These are phyloP conservation scores for Hirudinaria manillensis DNA, from an alignment of 2,888 invertebrate genomes.

Conservation along the genomic window DNA sequence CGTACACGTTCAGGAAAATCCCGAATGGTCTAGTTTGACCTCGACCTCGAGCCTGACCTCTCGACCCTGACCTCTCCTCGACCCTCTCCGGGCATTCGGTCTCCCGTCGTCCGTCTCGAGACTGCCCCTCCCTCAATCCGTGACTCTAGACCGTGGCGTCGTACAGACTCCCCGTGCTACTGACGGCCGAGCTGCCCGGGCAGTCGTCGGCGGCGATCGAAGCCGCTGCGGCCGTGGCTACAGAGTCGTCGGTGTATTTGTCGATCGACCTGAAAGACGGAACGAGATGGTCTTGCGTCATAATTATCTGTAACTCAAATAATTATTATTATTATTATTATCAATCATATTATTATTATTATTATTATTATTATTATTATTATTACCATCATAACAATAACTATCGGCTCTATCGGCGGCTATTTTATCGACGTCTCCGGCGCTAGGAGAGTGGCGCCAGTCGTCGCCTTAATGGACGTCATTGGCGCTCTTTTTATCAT, in stretches of 20 bases:
- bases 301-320: not conserved
- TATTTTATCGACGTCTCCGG: not conserved
- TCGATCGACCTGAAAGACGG: conserved; percentile 24
- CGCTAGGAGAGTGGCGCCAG: too few relatives aligned
- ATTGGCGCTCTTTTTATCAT: too few relatives aligned
- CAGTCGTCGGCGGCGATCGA: conserved; percentile 15
- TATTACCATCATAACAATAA: too few relatives aligned
- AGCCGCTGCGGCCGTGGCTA: not conserved
- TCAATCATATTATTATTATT: too few relatives aligned
- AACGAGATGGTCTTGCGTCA: not conserved
- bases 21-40: too few relatives aligned
- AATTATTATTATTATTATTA: too few relatives aligned
- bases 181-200: conserved; percentile 22
- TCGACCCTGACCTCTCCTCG: too few relatives aligned
- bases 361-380: too few relatives aligned
- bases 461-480: too few relatives aligned
- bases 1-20: too few relatives aligned
- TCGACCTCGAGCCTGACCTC: too few relatives aligned
- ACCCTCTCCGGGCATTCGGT: too few relatives aligned
- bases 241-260: conserved; percentile 31
- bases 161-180: conserved; percentile 19
- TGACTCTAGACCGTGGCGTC: conserved; percentile 10
- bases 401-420: not conserved
- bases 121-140: not conserved
- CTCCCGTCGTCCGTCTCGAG: not conserved